These are phyloP conservation scores for Mechanitis mazaeus DNA, from an alignment of 2,888 invertebrate genomes.

Conservation along the genomic window DNA sequence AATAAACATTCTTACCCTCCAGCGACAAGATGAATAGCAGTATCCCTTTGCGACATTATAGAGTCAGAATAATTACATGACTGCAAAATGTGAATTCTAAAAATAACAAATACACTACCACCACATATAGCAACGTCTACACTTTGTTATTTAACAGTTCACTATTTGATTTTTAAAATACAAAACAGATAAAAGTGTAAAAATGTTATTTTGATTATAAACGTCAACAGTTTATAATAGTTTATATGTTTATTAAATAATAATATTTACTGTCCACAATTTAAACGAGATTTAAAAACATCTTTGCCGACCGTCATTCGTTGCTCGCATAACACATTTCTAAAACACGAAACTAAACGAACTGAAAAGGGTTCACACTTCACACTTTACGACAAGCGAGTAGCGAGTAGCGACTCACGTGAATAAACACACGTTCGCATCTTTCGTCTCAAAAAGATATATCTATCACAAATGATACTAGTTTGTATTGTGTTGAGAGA, in stretches of 20 bases:
- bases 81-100: slow-evolving; percentile 72
- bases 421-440: slow-evolving; percentile 26
- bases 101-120: slow-evolving; percentile 74
- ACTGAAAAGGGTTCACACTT: slow-evolving; percentile 15
- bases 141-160: slow-evolving; percentile 26
- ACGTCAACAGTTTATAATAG: neutral
- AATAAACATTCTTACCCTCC: slow-evolving; percentile 84
- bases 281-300: slow-evolving; percentile 21
- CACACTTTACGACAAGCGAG: too few relatives aligned
- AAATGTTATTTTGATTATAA: neutral
- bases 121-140: slow-evolving; percentile 42
- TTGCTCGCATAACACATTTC: slow-evolving; percentile 10
- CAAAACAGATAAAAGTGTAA: slow-evolving; percentile 2
- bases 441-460: slow-evolving; percentile 9
- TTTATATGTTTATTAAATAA: neutral
- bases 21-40: slow-evolving; percentile 94
- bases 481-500: slow-evolving; percentile 11
- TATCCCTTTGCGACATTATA: slow-evolving; percentile 87
- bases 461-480: slow-evolving; percentile 13
- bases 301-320: slow-evolving; percentile 32
- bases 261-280: neutral
- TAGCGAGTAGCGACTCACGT: slow-evolving; percentile 12
- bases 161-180: slow-evolving; percentile 6
- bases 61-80: slow-evolving; percentile 69
- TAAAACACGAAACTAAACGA: slow-evolving; percentile 30